Percentiles rank a stretch among this genome's conserved stretches.
These are phyloP conservation scores for Hassar affinis DNA, from an alignment of 2,113 vertebrate genomes.

Conservation along the genomic window DNA sequence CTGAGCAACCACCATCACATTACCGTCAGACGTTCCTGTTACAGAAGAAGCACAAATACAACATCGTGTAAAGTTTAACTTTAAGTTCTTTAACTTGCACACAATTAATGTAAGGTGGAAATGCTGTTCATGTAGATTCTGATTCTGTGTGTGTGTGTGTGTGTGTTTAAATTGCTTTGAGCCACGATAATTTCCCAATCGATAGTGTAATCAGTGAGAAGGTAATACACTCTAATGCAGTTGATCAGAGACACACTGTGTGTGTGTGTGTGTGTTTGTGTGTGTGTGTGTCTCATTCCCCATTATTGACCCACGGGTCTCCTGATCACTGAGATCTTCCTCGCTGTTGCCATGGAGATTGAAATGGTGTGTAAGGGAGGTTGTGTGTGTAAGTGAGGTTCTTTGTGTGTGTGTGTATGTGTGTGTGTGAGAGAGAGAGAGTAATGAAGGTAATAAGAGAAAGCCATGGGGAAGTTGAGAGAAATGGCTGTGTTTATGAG, in stretches of 20 bases:
- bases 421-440: slow-evolving; percentile 1
- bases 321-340: slow-evolving; percentile 14
- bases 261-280: slow-evolving; percentile 17
- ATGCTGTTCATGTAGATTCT: not conserved
- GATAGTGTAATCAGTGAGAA: slow-evolving; percentile 13
- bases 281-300: not conserved
- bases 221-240: slow-evolving; percentile 21
- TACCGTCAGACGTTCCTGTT: not conserved
- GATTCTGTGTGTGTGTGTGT: not conserved
- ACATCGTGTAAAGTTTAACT: not conserved
- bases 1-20: not conserved
- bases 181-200: slow-evolving; percentile 9
- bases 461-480: slow-evolving; percentile 29
- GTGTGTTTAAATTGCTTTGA: not conserved
- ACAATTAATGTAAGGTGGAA: not conserved
- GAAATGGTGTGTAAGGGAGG: slow-evolving; percentile 23
- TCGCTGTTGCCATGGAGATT: slow-evolving; percentile 41
- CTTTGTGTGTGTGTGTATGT: slow-evolving; percentile 30
- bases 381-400: not conserved
- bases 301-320: slow-evolving; percentile 26
- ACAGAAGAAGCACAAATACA: not conserved
- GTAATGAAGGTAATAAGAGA: slow-evolving; percentile 30
- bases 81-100: not conserved
- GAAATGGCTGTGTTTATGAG: slow-evolving; percentile 40
- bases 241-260: not conserved